phyloP scores from a whole-genome alignment of 1,140 invertebrate species.

The Temnothorax curvispinosus region DNA sequence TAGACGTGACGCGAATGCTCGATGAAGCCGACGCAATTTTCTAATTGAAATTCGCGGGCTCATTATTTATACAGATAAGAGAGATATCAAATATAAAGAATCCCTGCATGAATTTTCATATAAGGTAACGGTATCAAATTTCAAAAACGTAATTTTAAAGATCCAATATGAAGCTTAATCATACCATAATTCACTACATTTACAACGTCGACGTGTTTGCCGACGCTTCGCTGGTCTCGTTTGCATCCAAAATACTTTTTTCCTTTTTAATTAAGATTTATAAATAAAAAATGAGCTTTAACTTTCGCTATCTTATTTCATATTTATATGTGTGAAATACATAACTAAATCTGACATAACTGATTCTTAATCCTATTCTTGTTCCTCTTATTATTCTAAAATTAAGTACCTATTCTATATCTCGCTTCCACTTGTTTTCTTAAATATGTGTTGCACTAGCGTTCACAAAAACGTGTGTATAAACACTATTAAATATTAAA shows the following conservation, averaged over 20 bases:
- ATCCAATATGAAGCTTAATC: background rate
- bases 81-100: background rate
- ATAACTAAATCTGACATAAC: background rate
- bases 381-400: background rate
- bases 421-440: too few species aligned
- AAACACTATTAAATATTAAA: too few species aligned
- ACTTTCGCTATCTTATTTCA: background rate
- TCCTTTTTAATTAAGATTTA: background rate
- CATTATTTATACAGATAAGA: background rate
- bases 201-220: background rate
- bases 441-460: too few species aligned
- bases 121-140: background rate
- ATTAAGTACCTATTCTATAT: background rate
- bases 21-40: background rate
- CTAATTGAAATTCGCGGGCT: background rate
- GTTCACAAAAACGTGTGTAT: too few species aligned
- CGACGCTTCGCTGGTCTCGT: background rate
- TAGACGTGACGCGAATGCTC: background rate
- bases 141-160: background rate
- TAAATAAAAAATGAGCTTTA: background rate
- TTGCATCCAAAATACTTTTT: background rate
- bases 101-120: background rate
- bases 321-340: background rate
- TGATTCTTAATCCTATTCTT: background rate
- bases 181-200: background rate